phyloP scores from a whole-genome alignment of 2,797 vertebrate genomes.

The Sebastes vulpes region DNA sequence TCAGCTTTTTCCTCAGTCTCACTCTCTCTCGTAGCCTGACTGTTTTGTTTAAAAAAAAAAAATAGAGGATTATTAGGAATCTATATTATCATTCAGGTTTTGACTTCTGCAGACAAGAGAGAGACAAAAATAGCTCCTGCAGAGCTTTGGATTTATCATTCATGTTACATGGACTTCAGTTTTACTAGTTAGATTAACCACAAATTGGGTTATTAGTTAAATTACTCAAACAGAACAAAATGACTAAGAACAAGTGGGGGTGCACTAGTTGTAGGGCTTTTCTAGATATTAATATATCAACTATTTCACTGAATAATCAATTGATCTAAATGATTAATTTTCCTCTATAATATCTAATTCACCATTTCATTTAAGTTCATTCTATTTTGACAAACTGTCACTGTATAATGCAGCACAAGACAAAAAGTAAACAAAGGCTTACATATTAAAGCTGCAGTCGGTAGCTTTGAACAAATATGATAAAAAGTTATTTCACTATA shows the following conservation, averaged over 20 bases:
- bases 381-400: too few species aligned
- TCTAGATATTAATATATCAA: not conserved
- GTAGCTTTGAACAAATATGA: too few species aligned
- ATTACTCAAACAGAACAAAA: not conserved
- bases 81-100: not conserved
- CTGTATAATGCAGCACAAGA: too few species aligned
- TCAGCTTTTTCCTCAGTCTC: not conserved
- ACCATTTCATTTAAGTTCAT: not conserved
- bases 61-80: not conserved
- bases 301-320: not conserved
- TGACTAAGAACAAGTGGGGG: not conserved
- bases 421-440: too few species aligned
- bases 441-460: too few species aligned
- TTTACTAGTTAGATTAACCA: not conserved
- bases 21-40: not conserved
- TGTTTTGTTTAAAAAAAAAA: not conserved
- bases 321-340: not conserved
- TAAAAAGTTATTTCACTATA: too few species aligned
- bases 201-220: not conserved
- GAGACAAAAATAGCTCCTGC: slow-evolving; percentile 10
- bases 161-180: not conserved
- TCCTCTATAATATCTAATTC: too few species aligned
- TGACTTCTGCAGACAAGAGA: slow-evolving; percentile 6
- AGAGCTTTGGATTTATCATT: slow-evolving; percentile 11
- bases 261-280: not conserved